These are phyloP conservation scores for Labroides dimidiatus DNA, from an alignment of 2,797 vertebrate species.

Conservation along the genomic window DNA sequence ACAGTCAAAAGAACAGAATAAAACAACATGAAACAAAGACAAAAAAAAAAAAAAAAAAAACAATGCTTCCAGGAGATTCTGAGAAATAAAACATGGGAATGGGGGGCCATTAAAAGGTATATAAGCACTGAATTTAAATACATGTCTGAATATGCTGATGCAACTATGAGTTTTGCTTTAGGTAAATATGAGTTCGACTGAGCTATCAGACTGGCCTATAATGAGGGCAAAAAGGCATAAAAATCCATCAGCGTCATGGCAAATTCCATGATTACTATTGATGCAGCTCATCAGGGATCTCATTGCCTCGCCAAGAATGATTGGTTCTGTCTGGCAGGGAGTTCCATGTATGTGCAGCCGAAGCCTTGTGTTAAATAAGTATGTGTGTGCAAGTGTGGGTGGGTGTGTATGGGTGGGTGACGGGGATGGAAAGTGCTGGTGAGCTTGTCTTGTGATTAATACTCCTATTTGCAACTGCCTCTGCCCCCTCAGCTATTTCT, in stretches of 20 bases:
- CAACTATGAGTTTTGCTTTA: slow-evolving; percentile 22
- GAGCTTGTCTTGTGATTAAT: slow-evolving; percentile 75
- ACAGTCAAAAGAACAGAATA: background rate
- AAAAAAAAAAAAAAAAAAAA: background rate
- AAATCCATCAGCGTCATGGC: slow-evolving; percentile 76
- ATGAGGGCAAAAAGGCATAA: slow-evolving; percentile 78
- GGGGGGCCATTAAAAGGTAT: too few relatives aligned
- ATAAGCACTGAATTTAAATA: background rate
- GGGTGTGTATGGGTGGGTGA: slow-evolving; percentile 32
- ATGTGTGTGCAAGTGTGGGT: slow-evolving; percentile 20
- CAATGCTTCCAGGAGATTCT: too few relatives aligned
- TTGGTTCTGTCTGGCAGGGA: slow-evolving; percentile 75
- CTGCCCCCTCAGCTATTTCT: slow-evolving; percentile 52
- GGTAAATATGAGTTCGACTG: slow-evolving; percentile 58
- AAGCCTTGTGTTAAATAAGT: slow-evolving; percentile 42
- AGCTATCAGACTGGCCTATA: slow-evolving; percentile 61
- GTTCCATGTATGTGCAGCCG: slow-evolving; percentile 62
- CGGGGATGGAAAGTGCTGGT: slow-evolving; percentile 48
- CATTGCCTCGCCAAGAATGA: slow-evolving; percentile 70
- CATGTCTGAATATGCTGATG: background rate
- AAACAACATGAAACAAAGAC: background rate
- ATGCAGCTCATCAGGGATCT: slow-evolving; percentile 80
- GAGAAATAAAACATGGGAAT: too few relatives aligned
- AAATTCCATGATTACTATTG: slow-evolving; percentile 81
- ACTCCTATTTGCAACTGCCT: slow-evolving; percentile 67